Conservation (phyloP, 2,888 invertebrate species). For the Cancer borealis region DNA sequence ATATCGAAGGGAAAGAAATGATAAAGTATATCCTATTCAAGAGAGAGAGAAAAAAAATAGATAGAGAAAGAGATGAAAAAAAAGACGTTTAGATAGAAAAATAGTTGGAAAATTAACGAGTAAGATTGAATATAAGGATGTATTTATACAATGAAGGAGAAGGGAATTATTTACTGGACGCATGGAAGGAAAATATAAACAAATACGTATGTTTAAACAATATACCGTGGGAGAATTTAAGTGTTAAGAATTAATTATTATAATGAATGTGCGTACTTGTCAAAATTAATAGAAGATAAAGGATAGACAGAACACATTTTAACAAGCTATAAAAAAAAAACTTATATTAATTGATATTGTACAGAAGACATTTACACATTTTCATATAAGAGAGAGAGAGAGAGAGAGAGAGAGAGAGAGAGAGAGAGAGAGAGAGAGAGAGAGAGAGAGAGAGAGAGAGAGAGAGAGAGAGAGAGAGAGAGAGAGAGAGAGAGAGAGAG, state of each 20-base stretch:
- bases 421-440: neutral
- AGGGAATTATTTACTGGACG: neutral
- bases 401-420: constrained; percentile 34
- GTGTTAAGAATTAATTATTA: neutral
- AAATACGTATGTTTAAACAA: neutral
- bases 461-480: neutral
- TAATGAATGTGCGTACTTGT: neutral
- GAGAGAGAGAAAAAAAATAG: neutral
- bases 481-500: constrained; percentile 28
- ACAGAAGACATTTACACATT: neutral
- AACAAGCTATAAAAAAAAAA: neutral
- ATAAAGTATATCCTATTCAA: neutral
- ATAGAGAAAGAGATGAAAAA: neutral
- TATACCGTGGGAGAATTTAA: neutral
- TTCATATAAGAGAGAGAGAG: neutral
- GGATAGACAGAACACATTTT: neutral
- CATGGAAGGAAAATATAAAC: neutral
- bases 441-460: neutral
- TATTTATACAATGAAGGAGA: neutral
- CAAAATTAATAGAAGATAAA: neutral
- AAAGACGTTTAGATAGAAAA: neutral
- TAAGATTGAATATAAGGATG: neutral
- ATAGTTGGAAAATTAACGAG: no score
- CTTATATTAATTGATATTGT: neutral
- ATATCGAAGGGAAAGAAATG: neutral